Conservation (phyloP, 2,888 invertebrate species). For the Pheosia gnoma region DNA sequence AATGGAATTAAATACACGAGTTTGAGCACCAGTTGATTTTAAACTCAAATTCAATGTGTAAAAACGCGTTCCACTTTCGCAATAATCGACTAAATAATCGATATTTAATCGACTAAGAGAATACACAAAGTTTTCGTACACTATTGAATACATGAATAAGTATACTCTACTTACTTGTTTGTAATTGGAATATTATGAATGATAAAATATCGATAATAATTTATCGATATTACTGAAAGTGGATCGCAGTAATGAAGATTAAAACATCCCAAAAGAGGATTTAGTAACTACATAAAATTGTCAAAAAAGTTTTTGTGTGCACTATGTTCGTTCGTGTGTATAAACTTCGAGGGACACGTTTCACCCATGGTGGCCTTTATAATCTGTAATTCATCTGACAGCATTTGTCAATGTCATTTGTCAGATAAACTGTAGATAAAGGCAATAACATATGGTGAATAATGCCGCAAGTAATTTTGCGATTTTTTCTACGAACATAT, state of each 20-base stretch:
- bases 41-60: slow-evolving; percentile 28
- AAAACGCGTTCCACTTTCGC: slow-evolving; percentile 8
- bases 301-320: slow-evolving; percentile 27
- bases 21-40: slow-evolving; percentile 47
- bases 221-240: not conserved
- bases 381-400: no score
- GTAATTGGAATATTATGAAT: no score
- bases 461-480: not conserved
- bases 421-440: no score
- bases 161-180: no score
- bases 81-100: not conserved
- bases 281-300: slow-evolving; percentile 30
- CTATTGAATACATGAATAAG: not conserved
- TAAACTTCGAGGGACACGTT: no score
- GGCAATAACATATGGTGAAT: no score
- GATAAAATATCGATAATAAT: not conserved
- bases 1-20: slow-evolving; percentile 32
- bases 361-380: no score
- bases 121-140: not conserved
- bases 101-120: not conserved
- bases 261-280: slow-evolving; percentile 42
- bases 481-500: slow-evolving; percentile 1
- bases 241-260: slow-evolving; percentile 7
- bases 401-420: no score
- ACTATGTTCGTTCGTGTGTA: slow-evolving; percentile 2